Evolutionary conservation across 2,113 vertebrate genomes (phyloP), one percentile per base, ranked within the genome.

Genomic region (human (Homo sapiens)): DNA sequence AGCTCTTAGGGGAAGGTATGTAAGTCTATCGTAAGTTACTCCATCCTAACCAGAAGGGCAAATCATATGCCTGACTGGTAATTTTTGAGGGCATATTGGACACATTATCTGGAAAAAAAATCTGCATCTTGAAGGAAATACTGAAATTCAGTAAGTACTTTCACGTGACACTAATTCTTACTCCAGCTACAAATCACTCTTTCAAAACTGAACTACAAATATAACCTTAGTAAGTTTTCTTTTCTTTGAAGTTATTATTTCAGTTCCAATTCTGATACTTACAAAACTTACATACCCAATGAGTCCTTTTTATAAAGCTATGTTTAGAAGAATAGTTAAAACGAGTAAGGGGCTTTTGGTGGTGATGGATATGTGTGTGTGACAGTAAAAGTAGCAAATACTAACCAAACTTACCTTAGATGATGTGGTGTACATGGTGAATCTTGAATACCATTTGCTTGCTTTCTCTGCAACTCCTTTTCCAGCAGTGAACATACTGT

Each of bases 391-490:
- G 64, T 2, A 88, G 80, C 43, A 81, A 92, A 92, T 30, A 40
- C 6, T n/a, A 80, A 61, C 0, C 38, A 88, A 68, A 86, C 96
- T 94, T 98, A 99, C 99, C 99, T 99, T 99, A 57, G 99, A 98
- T 73, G 99, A 98, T 6, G 99, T 98, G 14, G 99, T 99, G 94
- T 99, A 99, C 96, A 97, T 99, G 59, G 99, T 98, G 89, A 99
- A 99, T 83, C 99, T 99, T 6, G 99, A 99, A 97, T 99, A 99
- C 98, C 99, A 99, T 86, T 99, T 99, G 98, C 99, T 99, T 85
- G 99, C 99, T 97, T 99, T 99, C 98, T 99, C 99, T 35, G 99
- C 99, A 90, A 99, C 99, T 5, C 99, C 99, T 98, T 99, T 99
- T 57, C 99, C 99, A 90, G 99, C 99, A 87, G 99, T 99, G 95